Percentiles rank a stretch among this genome's conserved stretches.
Evolutionary conservation across 2,113 vertebrate genomes (phyloP).

Genomic region (Patagioenas fasciata): DNA sequence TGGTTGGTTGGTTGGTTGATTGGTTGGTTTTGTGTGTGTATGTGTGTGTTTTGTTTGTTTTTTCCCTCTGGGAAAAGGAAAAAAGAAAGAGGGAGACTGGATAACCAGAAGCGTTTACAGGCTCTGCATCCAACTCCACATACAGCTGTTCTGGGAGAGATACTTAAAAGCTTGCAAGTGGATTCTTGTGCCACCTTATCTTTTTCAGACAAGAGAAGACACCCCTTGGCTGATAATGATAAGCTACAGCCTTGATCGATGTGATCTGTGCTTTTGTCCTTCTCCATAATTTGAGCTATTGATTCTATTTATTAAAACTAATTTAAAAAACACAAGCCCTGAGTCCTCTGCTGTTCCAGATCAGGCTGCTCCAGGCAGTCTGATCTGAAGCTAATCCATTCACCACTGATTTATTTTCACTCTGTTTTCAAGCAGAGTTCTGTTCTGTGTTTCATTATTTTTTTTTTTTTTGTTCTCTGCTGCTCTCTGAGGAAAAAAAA

Average conservation of each 20-base stretch:
- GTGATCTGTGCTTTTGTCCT: constrained; percentile 56
- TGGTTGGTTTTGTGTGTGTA: too few relatives aligned
- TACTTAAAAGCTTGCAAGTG: constrained; percentile 23
- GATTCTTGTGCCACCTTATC: constrained; percentile 26
- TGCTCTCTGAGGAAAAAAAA: not conserved
- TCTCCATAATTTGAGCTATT: constrained; percentile 54
- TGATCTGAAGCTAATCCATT: constrained; percentile 58
- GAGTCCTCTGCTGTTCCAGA: constrained; percentile 34
- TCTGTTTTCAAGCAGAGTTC: constrained; percentile 47
- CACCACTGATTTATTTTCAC: constrained; percentile 51
- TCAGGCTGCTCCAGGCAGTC: constrained; percentile 10
- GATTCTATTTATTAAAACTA: constrained; percentile 63
- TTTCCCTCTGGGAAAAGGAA: not conserved
- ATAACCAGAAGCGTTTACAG: constrained; percentile 22
- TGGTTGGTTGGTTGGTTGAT: not conserved
- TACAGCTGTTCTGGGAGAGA: constrained; percentile 1
- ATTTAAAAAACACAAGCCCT: constrained; percentile 40
- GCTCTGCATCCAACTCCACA: not conserved
- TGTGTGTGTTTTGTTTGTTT: not conserved
- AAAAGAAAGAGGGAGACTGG: not conserved
- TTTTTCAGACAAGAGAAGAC: constrained; percentile 13
- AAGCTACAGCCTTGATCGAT: constrained; percentile 38
- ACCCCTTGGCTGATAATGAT: constrained; percentile 23
- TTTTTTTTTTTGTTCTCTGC: not conserved
- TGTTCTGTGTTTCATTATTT: not conserved